Base-by-base conservation (phyloP, 2,797 vertebrate genomes). In the Sarcoramphus papa region DNA sequence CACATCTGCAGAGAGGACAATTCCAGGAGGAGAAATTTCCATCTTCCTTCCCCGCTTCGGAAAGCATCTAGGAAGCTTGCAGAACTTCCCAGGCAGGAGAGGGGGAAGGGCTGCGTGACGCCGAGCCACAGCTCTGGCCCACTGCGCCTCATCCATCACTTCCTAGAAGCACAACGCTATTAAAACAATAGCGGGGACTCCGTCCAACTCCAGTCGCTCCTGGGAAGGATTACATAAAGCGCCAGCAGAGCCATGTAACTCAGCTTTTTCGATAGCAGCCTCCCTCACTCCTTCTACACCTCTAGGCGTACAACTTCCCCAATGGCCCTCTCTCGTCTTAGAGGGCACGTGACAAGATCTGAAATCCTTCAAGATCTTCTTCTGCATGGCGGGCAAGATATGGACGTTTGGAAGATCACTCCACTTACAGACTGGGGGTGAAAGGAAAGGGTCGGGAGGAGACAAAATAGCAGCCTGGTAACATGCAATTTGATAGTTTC, bases 181-280 rank as follows among this genome's bases (percentile, higher is more conserved):
- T 40, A 20, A 78, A 88, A 96, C 94, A 97, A 96, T 92, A 88
- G 90, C 35, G 2, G 90, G 90, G 88, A 90, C 47, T 22, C 15
- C 2, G 1, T 81, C 96, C 91, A 96, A 24, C 19, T 76, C 50
- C 60, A 13, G 82, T 9, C 4, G 21, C 83, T 88, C 84, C 83
- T 48, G 90, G 83, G 67, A 57, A 68, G 69, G 85, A 76, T 57
- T 67, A 45, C 33, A 63, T 0, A n/a, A 60, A 68, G 43, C 84
- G 67, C 40, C 63, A 41, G 59, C 65, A 57, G 23, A 62, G 35
- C 81, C 9, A 1, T 0, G 37, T 17, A 68, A 54, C 53, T 21
- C 2, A 5, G 48, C 4, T 2, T 31, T 85, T 75, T 62, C 0
- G 1, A 54, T 1, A 43, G 72, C 68, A 63, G 86, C 70, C 30